These are phyloP conservation scores for Parochlus steinenii DNA, from an alignment of 2,888 invertebrate species.

Conservation along the genomic window DNA sequence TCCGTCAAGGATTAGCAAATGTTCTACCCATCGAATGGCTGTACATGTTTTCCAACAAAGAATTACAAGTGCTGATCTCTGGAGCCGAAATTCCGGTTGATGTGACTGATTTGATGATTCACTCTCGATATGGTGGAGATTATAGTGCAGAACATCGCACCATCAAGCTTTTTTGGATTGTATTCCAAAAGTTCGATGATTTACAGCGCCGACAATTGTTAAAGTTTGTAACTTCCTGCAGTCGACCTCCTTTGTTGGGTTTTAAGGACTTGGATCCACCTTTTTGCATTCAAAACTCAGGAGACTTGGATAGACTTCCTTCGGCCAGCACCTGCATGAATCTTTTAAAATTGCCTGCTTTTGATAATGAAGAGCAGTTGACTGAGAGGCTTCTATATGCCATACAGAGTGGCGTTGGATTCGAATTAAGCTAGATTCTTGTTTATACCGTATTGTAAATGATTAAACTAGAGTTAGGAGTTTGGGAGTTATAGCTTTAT, in stretches of 20 bases:
- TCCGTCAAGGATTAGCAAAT: conserved; percentile 76
- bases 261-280: conserved; percentile 95
- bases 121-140: conserved; percentile 84
- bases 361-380: conserved; percentile 57
- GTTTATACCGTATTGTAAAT: too few species aligned
- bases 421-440: conserved; percentile 70
- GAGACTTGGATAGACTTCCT: conserved; percentile 72
- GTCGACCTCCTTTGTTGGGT: conserved; percentile 87
- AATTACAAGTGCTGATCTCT: conserved; percentile 91
- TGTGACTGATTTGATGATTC: conserved; percentile 64
- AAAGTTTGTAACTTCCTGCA: conserved; percentile 97
- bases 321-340: conserved; percentile 98
- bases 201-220: conserved; percentile 70
- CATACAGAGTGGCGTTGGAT: conserved; percentile 89
- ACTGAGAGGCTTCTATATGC: conserved; percentile 78
- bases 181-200: conserved; percentile 66
- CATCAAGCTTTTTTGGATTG: conserved; percentile 78
- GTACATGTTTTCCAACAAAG: conserved; percentile 83
- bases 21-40: conserved; percentile 88
- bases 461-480: too few species aligned
- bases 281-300: conserved; percentile 90
- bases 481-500: too few species aligned
- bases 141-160: conserved; percentile 70
- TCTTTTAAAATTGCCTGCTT: conserved; percentile 87
- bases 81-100: conserved; percentile 92